Evolutionary conservation across 2,113 vertebrate genomes (phyloP), one percentile per base, ranked within the genome.

Genomic region (Stomatorhinus ivindoensis): DNA sequence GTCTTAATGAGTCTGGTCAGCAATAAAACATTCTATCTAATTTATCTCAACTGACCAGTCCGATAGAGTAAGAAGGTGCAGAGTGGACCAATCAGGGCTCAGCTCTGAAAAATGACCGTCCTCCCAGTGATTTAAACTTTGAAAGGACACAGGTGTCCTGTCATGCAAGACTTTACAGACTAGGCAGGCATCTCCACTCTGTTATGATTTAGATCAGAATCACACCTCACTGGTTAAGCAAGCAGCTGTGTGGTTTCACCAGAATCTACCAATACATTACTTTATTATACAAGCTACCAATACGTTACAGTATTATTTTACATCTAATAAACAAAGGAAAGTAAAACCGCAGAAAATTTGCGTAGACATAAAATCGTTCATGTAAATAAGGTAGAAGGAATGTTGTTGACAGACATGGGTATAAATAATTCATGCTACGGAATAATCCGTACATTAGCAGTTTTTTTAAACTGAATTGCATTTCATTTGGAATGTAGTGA

Each of bases 391-490:
- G 89, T 61, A 21, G 15, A 91, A 42, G 85, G 84, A 90, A 91
- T 19, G 83, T 76, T 91, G 88, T 87, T 91, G 83, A 86, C 88
- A 55, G 90, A 76, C 69, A 46, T 89, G 42, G 24, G 44, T 47
- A 85, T 47, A 47, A 84, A 73, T 11, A 24, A 53, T 91, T 89
- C 89, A 90, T 89, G 86, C 35, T 53, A 73, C 17, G 84, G 44
- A 88, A 88, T 88, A 89, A 90, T 89, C 90, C 89, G 39, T 88
- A 35, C 17, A 88, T 87, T 89, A 89, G 51, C 90, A 91, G 90
- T 61, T 89, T 91, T 90, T 82, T 42, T 27, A 85, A 55, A 46
- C 35, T 82, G 83, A 89, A 48, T 87, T 65, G 82, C 88, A 31
- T 89, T 55, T 48, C 89, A 89, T 27, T 86, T 53, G 21, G 65